A percentile compares a stretch with the other conserved stretches of the same genome.
Conservation (phyloP, 2,888 invertebrate genomes). For the Leptinotarsa juncta region DNA sequence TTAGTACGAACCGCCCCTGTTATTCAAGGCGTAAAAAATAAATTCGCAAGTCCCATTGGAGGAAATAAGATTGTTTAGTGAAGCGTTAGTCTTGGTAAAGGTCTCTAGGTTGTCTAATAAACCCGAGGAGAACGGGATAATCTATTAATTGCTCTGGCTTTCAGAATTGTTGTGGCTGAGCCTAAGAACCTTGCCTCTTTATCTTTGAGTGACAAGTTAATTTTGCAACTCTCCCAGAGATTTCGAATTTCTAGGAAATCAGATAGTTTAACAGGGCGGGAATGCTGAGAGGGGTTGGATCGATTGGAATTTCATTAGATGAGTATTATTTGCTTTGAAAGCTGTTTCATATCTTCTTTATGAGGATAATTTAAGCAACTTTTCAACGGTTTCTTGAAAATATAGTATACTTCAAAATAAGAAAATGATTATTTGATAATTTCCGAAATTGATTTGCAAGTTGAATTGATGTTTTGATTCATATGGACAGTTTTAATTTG, state of each 20-base stretch:
- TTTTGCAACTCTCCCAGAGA: conserved; percentile 20
- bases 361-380: too few relatives aligned
- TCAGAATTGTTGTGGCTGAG: conserved; percentile 30
- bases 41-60: neutral
- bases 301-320: conserved; percentile 6
- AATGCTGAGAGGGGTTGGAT: neutral
- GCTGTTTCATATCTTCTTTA: neutral
- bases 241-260: conserved; percentile 3
- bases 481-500: too few relatives aligned
- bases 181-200: conserved; percentile 22
- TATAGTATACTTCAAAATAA: too few relatives aligned
- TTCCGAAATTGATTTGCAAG: too few relatives aligned
- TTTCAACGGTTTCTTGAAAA: too few relatives aligned
- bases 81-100: conserved; percentile 21
- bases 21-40: neutral
- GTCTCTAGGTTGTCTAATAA: conserved; percentile 36
- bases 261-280: neutral
- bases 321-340: neutral
- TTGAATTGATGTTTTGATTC: too few relatives aligned
- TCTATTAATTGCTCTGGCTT: conserved; percentile 39
- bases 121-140: conserved; percentile 36
- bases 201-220: conserved; percentile 40
- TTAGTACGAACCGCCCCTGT: neutral
- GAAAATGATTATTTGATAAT: too few relatives aligned
- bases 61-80: conserved; percentile 28